A percentile compares a stretch with the other conserved stretches of the same genome.
phyloP scores from a whole-genome alignment of 2,113 vertebrate genomes.

The Cynopterus brachyotis region DNA sequence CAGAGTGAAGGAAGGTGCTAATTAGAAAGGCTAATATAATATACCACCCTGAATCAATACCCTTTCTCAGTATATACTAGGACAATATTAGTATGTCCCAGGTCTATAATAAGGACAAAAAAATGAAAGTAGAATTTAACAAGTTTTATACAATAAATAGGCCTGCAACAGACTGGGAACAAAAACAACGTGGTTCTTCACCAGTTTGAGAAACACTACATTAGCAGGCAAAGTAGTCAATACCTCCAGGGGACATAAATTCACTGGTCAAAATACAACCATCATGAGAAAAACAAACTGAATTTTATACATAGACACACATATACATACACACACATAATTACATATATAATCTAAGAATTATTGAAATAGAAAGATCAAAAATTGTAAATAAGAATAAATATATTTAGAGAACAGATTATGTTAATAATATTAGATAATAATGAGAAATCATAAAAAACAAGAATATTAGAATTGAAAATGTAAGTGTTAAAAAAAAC shows the following conservation, averaged over 20 bases:
- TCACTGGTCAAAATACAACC: neutral
- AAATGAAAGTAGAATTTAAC: neutral
- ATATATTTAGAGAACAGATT: conserved; percentile 18
- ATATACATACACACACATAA: neutral
- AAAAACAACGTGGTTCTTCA: neutral
- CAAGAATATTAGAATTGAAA: neutral
- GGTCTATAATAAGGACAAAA: neutral
- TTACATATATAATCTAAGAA: neutral
- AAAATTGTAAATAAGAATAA: neutral
- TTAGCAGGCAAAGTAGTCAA: neutral
- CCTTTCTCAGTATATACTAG: neutral
- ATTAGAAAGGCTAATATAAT: neutral
- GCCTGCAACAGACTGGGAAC: neutral
- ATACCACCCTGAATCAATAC: neutral
- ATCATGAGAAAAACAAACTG: neutral
- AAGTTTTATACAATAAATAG: neutral
- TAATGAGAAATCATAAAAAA: neutral
- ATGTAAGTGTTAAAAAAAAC: neutral
- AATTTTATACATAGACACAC: neutral
- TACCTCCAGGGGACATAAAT: neutral
- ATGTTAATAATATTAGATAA: neutral
- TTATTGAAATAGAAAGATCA: neutral
- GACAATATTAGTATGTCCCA: neutral
- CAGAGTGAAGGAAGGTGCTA: neutral
- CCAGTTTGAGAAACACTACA: neutral